Evolutionary conservation across 2,797 vertebrate species (phyloP), one percentile per base, ranked within the genome.

Genomic region (Thripadectes ignobilis): DNA sequence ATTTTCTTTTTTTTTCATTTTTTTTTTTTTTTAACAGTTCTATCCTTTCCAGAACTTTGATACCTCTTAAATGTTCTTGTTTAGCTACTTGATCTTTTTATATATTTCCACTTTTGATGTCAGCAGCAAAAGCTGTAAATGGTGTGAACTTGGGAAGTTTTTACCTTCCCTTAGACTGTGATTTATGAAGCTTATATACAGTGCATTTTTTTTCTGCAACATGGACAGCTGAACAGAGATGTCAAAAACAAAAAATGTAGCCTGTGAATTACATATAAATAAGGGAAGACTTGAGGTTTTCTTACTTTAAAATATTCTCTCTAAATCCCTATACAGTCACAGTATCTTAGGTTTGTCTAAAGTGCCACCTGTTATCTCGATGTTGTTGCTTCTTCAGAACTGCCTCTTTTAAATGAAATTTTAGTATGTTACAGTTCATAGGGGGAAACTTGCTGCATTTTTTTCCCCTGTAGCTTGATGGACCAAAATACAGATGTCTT

Each of bases 391-490:
- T 21, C 48, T 63, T 74, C 9, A 10, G 30, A 89, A 87, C 30
- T 61, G 16, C 26, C 75, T 32, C 6, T 34, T 62, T 73, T 46
- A 69, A 77, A 10, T 75, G 32, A 90, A 30, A 30, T 51, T 78
- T 71, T 83, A 61, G 49, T 52, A 36, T 0, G 0, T n/a, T 55
- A 24, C 10, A 20, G 12, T 59, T 59, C 1, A 6, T 17, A 59
- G 26, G 80, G n/a, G 39, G 71, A 62, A 77, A 45, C 3, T 24
- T 38, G 2, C 4, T 32, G 4, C 19, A 8, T 32, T 8, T 1
- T 48, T 62, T 6, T 1, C 5, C 8, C 26, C 15, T 85, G 34
- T 15, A 49, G 74, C 51, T 65, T 75, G 22, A 14, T 48, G 21
- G 12, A 52, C 41, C 55, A 29, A 67, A 88, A 67, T 41, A 57